Percentiles rank a stretch among this genome's conserved stretches.
phyloP scores from a whole-genome alignment of 2,113 vertebrate species.

The Athene cunicularia region DNA sequence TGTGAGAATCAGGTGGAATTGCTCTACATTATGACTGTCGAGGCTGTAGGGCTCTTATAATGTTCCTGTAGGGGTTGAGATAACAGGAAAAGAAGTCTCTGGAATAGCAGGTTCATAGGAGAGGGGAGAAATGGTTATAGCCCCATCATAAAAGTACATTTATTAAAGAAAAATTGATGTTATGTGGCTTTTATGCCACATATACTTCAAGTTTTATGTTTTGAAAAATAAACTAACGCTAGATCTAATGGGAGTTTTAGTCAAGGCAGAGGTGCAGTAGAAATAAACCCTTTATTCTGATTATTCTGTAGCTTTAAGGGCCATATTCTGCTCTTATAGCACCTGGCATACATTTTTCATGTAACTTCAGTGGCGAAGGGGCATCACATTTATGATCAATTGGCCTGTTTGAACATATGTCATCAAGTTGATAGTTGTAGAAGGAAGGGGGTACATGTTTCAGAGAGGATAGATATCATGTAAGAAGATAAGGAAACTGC shows the following conservation, averaged over 20 bases:
- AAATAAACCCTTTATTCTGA: constrained; percentile 15
- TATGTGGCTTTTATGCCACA: neutral
- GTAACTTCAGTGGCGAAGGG: constrained; percentile 32
- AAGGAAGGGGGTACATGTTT: constrained; percentile 17
- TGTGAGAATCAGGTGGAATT: constrained; percentile 55
- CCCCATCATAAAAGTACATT: constrained; percentile 14
- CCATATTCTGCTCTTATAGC: constrained; percentile 55
- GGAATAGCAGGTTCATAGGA: constrained; percentile 36
- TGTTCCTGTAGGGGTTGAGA: constrained; percentile 54
- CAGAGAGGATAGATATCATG: neutral
- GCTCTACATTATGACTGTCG: constrained; percentile 23
- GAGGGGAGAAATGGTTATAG: constrained; percentile 18
- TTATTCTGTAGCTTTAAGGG: constrained; percentile 52
- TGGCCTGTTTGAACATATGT: neutral
- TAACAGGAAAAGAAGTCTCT: constrained; percentile 38
- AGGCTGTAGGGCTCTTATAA: constrained; percentile 25
- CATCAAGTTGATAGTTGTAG: constrained; percentile 9
- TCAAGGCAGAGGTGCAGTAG: constrained; percentile 44
- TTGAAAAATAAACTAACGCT: constrained; percentile 53
- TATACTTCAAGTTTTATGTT: constrained; percentile 34
- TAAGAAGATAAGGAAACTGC: constrained; percentile 51
- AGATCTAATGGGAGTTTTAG: constrained; percentile 41
- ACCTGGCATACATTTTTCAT: constrained; percentile 45
- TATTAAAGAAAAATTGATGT: constrained; percentile 18
- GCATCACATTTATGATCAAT: neutral